These are phyloP conservation scores for Rhyzopertha dominica DNA, from an alignment of 1,140 invertebrate genomes.

Conservation along the genomic window DNA sequence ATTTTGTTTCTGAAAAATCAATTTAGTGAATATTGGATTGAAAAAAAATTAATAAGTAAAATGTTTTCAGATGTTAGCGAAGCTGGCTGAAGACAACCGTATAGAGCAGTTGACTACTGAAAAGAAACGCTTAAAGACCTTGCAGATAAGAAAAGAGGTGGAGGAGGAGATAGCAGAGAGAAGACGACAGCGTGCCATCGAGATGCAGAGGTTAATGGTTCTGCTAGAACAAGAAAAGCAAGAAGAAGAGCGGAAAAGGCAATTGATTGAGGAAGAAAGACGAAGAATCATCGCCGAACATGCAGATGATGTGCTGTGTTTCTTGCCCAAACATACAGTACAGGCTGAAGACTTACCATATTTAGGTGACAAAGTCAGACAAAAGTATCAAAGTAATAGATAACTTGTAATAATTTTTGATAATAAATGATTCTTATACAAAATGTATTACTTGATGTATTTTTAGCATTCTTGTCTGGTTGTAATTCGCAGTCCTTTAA, in stretches of 20 bases:
- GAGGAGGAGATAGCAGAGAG: constrained; percentile 39
- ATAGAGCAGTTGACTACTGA: constrained; percentile 41
- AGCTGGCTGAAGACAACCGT: constrained; percentile 38
- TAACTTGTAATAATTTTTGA: too few species aligned
- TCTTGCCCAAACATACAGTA: constrained; percentile 43
- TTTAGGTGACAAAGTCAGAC: too few species aligned
- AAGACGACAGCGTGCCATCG: constrained; percentile 33
- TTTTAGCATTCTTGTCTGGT: too few species aligned
- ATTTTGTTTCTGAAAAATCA: background rate
- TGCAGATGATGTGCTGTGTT: constrained; percentile 44
- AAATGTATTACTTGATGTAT: too few species aligned
- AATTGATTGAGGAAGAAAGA: constrained; percentile 46
- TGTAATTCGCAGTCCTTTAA: too few species aligned
- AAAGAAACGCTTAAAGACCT: constrained; percentile 36
- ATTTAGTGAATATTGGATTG: background rate
- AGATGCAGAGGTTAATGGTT: constrained; percentile 34
- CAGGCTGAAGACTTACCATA: constrained; percentile 42
- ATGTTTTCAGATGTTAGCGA: constrained; percentile 32
- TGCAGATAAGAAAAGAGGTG: constrained; percentile 36
- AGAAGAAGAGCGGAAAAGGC: constrained; percentile 38
- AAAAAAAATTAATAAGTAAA: constrained; percentile 5
- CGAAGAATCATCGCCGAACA: constrained; percentile 44
- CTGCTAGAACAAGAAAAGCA: constrained; percentile 34
- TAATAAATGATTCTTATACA: too few species aligned
- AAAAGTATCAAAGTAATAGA: too few species aligned